Percentiles rank a stretch among this genome's conserved stretches.
Evolutionary conservation across 2,113 vertebrate species (phyloP).

Genomic region (Hippotragus niger): DNA sequence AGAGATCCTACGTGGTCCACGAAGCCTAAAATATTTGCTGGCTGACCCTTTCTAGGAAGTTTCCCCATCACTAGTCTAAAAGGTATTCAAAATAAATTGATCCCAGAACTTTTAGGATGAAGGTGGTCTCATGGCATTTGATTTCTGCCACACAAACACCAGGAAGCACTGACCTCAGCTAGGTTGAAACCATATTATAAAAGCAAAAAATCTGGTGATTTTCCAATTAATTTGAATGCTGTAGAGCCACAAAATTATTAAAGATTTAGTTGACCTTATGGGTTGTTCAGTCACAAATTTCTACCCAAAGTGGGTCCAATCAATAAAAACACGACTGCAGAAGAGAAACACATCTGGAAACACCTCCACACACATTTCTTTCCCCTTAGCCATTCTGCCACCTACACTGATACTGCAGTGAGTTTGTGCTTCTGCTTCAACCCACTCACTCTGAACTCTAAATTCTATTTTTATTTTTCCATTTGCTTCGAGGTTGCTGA

Average conservation of each 20-base stretch:
- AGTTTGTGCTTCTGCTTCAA: background rate
- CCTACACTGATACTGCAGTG: background rate
- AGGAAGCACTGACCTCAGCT: background rate
- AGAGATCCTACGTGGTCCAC: background rate
- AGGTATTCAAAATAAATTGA: background rate
- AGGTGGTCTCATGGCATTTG: background rate
- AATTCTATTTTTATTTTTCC: conserved; percentile 12
- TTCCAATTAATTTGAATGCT: background rate
- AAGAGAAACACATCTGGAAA: background rate
- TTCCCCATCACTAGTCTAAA: background rate
- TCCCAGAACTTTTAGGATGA: background rate
- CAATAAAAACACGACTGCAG: background rate
- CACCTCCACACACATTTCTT: background rate
- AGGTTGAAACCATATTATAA: background rate
- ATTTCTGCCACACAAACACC: background rate
- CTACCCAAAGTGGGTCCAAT: background rate
- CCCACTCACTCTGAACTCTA: background rate
- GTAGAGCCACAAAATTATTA: background rate
- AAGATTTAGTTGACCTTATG: background rate
- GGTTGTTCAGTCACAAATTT: background rate
- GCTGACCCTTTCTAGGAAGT: background rate
- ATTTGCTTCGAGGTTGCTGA: background rate
- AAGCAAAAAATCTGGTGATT: background rate
- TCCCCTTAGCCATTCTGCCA: background rate
- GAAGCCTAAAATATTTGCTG: background rate